Evolutionary conservation across 2,113 vertebrate species (phyloP).

Genomic region (Gavia stellata): DNA sequence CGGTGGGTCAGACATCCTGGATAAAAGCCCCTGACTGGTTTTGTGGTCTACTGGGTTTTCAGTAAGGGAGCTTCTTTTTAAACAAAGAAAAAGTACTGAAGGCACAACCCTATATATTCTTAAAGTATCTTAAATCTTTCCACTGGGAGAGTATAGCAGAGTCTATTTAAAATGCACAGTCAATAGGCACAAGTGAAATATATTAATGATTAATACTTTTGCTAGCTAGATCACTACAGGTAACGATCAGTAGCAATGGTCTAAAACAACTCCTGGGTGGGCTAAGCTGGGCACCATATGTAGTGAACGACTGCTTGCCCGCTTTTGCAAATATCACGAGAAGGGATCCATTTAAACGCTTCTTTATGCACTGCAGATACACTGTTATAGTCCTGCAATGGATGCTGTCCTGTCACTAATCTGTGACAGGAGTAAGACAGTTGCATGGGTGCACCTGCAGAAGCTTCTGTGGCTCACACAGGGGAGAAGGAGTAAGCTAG

Average conservation of each 20-base stretch:
- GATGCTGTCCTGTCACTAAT: not conserved
- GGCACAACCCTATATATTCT: not conserved
- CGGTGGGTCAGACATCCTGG: conserved; percentile 68
- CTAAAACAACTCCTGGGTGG: not conserved
- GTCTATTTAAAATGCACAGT: conserved; percentile 31
- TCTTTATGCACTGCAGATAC: not conserved
- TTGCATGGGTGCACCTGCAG: rapidly evolving
- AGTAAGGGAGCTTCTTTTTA: conserved; percentile 25
- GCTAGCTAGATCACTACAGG: not conserved
- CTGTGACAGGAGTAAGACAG: not conserved
- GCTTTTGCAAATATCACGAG: not conserved
- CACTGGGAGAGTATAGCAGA: not conserved
- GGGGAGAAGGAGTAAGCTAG: not conserved
- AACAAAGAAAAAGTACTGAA: conserved; percentile 48
- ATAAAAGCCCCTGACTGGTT: conserved; percentile 60
- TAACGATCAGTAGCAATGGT: not conserved
- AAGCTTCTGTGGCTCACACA: not conserved
- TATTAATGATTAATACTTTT: conserved; percentile 7
- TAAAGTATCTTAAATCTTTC: conserved; percentile 40
- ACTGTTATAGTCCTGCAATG: not conserved
- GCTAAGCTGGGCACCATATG: not conserved
- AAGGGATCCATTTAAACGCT: not conserved
- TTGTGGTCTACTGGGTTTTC: conserved; percentile 49
- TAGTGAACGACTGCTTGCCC: not conserved
- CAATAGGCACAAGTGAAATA: not conserved